Conservation (phyloP, 2,888 invertebrate species). For the Apamea monoglypha region DNA sequence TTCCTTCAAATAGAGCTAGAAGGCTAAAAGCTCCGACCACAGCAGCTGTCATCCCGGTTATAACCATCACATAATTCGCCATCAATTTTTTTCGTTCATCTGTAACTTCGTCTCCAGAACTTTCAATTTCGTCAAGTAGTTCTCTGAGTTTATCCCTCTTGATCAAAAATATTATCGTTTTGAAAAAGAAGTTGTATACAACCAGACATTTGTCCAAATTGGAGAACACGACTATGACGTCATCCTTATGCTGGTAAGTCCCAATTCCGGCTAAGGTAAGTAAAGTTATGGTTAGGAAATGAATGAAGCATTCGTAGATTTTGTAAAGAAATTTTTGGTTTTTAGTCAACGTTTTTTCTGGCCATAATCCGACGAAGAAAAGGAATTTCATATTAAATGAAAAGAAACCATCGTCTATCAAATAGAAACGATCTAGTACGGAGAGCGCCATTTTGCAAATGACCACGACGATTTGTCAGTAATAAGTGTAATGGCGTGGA, state of each 20-base stretch:
- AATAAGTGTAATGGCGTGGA: constrained; percentile 30
- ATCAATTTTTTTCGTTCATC: constrained; percentile 75
- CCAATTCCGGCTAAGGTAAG: constrained; percentile 76
- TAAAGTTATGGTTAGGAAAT: constrained; percentile 71
- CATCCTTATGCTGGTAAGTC: constrained; percentile 70
- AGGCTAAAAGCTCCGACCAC: constrained; percentile 72
- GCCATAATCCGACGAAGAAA: constrained; percentile 81
- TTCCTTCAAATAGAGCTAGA: constrained; percentile 73
- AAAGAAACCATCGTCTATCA: constrained; percentile 74
- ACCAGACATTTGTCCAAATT: constrained; percentile 80
- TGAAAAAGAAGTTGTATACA: constrained; percentile 78
- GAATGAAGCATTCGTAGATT: constrained; percentile 73
- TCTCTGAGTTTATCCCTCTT: constrained; percentile 72
- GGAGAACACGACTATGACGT: constrained; percentile 71
- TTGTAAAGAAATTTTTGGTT: constrained; percentile 71
- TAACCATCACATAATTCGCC: constrained; percentile 70
- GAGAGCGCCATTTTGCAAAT: constrained; percentile 72
- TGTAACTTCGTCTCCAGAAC: constrained; percentile 77
- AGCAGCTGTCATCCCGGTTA: constrained; percentile 68
- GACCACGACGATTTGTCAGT: constrained; percentile 35
- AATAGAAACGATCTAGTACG: constrained; percentile 59
- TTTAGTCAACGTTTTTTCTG: constrained; percentile 69
- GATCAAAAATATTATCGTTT: constrained; percentile 75
- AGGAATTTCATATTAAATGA: constrained; percentile 81
- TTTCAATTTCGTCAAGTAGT: constrained; percentile 77